Evolutionary conservation across 2,888 invertebrate species (phyloP).

Genomic region (Cordylochernes scorpioides): DNA sequence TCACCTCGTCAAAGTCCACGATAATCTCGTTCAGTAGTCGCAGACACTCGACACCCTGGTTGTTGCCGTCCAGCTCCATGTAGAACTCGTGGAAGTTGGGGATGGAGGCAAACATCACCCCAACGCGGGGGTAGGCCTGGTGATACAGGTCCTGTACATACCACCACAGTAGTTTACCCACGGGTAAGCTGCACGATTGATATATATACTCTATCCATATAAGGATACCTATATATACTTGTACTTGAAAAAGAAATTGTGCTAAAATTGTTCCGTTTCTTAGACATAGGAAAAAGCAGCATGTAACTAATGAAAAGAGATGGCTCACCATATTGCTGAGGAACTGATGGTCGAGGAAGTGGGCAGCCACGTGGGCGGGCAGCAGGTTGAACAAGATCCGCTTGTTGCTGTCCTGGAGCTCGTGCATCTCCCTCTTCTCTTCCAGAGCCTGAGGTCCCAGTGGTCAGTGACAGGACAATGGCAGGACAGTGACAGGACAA

Average conservation of each 20-base stretch:
- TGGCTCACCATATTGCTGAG: conserved; percentile 48
- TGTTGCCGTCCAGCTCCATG: conserved; percentile 68
- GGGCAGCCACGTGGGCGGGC: conserved; percentile 69
- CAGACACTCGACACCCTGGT: conserved; percentile 67
- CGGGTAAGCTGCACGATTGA: no score
- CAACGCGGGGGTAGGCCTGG: conserved; percentile 67
- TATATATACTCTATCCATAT: no score
- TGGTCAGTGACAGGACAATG: no score
- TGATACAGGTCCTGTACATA: conserved; percentile 65
- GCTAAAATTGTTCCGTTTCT: no score
- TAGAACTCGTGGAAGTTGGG: conserved; percentile 85
- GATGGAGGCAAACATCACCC: conserved; percentile 70
- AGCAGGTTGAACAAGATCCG: conserved; percentile 63
- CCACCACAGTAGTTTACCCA: no score
- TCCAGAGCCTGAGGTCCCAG: conserved; percentile 53
- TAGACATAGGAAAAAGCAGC: no score
- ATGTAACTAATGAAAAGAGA: no score
- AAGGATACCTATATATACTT: no score
- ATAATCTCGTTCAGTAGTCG: conserved; percentile 68
- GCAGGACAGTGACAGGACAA: no score
- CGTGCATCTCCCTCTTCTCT: conserved; percentile 73
- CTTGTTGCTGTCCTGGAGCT: conserved; percentile 55
- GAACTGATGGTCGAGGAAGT: conserved; percentile 68
- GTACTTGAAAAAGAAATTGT: no score
- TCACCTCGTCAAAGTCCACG: conserved; percentile 78